Evolutionary conservation across 2,888 invertebrate species (phyloP).

Genomic region (Lasioglossum zephyrum): DNA sequence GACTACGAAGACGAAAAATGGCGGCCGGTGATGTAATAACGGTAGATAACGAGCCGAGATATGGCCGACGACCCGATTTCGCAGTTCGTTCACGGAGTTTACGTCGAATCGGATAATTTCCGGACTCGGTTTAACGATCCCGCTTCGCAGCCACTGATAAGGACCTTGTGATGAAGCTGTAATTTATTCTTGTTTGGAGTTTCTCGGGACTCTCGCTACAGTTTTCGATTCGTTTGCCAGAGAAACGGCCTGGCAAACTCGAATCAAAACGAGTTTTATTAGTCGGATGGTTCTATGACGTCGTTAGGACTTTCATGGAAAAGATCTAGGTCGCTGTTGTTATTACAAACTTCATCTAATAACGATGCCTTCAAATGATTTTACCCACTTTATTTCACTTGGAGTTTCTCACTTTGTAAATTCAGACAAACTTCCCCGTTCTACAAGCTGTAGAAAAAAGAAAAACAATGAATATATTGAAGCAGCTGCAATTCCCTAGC

Average conservation of each 20-base stretch:
- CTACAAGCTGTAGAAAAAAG: neutral
- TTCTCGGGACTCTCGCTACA: neutral
- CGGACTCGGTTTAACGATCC: neutral
- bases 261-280: neutral
- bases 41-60: conserved; percentile 24
- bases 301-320: neutral
- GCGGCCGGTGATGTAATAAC: neutral
- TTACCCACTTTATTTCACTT: neutral
- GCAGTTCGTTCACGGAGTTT: conserved; percentile 5
- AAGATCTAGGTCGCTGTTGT: neutral
- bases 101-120: conserved; percentile 9
- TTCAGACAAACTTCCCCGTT: too few relatives aligned
- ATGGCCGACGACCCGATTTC: neutral
- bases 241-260: neutral
- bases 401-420: neutral
- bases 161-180: neutral
- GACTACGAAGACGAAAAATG: conserved; percentile 9
- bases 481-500: neutral
- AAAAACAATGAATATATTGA: neutral
- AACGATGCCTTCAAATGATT: neutral
- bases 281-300: neutral
- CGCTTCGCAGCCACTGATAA: conserved; percentile 8
- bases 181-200: conserved; percentile 7
- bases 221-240: neutral
- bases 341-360: neutral